These are phyloP conservation scores for Aphidius ervi DNA, from an alignment of 1,140 invertebrate genomes.

Conservation along the genomic window DNA sequence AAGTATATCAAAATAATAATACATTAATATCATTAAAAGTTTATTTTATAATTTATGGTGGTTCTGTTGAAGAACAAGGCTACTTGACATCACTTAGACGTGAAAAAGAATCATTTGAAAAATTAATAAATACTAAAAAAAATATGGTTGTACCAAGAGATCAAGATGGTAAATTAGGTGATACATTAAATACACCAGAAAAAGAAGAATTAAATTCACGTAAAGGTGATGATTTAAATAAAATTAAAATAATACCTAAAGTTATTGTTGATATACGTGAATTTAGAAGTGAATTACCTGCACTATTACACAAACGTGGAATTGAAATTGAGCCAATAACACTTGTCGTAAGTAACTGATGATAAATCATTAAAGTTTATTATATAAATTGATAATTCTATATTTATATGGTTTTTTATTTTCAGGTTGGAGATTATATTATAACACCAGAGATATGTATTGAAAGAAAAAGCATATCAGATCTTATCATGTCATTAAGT, in stretches of 20 bases:
- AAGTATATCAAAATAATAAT: constrained; percentile 68
- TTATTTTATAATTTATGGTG: constrained; percentile 86
- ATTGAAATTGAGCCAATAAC: constrained; percentile 92
- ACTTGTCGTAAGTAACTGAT: constrained; percentile 63
- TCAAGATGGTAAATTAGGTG: constrained; percentile 79
- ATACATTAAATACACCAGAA: constrained; percentile 57
- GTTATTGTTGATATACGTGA: constrained; percentile 98
- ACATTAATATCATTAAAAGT: constrained; percentile 63
- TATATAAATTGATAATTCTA: neutral
- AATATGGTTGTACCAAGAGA: constrained; percentile 89
- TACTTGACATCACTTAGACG: constrained; percentile 84
- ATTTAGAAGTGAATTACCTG: constrained; percentile 94
- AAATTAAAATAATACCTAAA: constrained; percentile 50
- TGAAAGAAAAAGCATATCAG: constrained; percentile 95
- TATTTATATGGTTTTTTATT: constrained; percentile 18
- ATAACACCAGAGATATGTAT: constrained; percentile 93
- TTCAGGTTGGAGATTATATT: constrained; percentile 93
- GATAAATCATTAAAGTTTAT: neutral
- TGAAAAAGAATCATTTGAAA: constrained; percentile 94
- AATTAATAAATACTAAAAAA: constrained; percentile 85
- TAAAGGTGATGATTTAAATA: constrained; percentile 57
- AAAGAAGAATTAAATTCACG: constrained; percentile 56
- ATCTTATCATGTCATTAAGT: constrained; percentile 94
- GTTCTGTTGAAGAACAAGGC: constrained; percentile 92
- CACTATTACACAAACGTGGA: constrained; percentile 86